A percentile compares a stretch with the other conserved stretches of the same genome.
Conservation (phyloP, 64 coral and sea anemone species). For the Hydrozoanthus tunicans region DNA sequence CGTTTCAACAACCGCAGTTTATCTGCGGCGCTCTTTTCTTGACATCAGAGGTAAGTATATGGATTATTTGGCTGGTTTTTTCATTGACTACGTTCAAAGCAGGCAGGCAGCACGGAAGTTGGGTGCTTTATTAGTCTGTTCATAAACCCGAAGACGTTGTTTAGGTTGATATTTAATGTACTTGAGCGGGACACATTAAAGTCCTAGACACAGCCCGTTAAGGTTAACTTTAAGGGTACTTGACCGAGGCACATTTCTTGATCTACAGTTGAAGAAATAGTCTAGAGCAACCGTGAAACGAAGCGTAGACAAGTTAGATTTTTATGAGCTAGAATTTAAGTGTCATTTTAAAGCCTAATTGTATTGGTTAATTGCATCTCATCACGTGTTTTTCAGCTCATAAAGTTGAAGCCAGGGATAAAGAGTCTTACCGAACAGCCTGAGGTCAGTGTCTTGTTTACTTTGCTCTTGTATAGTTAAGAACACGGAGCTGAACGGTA, state of each 20-base stretch:
- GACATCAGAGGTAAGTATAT: conserved; percentile 77
- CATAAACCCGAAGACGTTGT: background rate
- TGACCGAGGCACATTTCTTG: too few species aligned
- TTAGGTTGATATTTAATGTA: background rate
- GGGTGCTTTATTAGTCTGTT: background rate
- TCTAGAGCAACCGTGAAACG: too few species aligned
- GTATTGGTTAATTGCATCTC: too few species aligned
- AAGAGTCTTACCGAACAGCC: conserved; percentile 80
- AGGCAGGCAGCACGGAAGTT: too few species aligned
- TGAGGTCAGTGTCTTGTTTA: conserved; percentile 62
- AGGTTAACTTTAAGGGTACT: too few species aligned
- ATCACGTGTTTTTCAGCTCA: conserved; percentile 66
- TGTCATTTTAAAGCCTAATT: too few species aligned
- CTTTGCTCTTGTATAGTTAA: conserved; percentile 9
- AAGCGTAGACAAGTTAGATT: too few species aligned
- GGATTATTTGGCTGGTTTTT: background rate
- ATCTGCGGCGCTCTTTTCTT: conserved; percentile 82
- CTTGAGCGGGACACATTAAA: background rate
- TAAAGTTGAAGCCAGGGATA: conserved; percentile 78
- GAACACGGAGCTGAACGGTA: too few species aligned
- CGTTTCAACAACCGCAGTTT: conserved; percentile 76
- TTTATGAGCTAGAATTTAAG: too few species aligned
- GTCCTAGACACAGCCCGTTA: too few species aligned
- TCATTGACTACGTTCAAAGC: background rate
- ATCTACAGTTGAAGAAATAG: too few species aligned